Base-by-base conservation (phyloP, 1,140 invertebrate genomes). In the Drosophila azteca region DNA sequence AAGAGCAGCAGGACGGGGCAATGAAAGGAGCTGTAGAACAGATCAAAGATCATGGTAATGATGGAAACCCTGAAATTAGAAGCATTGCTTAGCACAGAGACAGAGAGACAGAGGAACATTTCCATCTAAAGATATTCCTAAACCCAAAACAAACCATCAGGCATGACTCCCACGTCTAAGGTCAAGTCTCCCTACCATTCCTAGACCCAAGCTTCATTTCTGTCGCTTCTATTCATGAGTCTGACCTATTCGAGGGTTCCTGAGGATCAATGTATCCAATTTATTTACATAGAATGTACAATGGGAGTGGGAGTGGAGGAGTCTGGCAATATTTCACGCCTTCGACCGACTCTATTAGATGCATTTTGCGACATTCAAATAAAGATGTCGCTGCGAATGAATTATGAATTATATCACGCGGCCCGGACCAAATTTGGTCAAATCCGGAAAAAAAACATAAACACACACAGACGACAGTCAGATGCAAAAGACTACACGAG, bases 391-490 rank as follows among this genome's bases (percentile, higher is more conserved):
- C 61, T 48, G 45, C 52, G 53, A 90, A 82, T 90, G 87, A 87
- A 90, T 87, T 90, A 90, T 90, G 87, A 90, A 90, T 90, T 90
- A 90, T 87, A 90, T 90, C 87, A 90, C 87, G 79, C 78, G 75
- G 63, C 61, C 29, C 53, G 45, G 45, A 50, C 87, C 87, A 90
- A 90, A 90, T 90, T 90, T 90, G 87, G 87, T 50, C 61, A 64
- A 80, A 73, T 53, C 51, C 74, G 53, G 45, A 31, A 8, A 3
- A 74, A 76, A 71, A 68, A 31, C 7, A 53, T 43, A 57, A 24
- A 26, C 54, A 61, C 29, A 31, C 8, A 31, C 29, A 17, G 15
- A n/a, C n/a, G n/a, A n/a, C n/a, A 44, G 48, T 26, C 15, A 45
- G 59, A 61, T 63, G 70, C 43, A 79, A 45, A 63, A 53, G 51